These are phyloP conservation scores for Hapalemur alaotrensis DNA, from an alignment of 2,797 vertebrate species.

Conservation along the genomic window DNA sequence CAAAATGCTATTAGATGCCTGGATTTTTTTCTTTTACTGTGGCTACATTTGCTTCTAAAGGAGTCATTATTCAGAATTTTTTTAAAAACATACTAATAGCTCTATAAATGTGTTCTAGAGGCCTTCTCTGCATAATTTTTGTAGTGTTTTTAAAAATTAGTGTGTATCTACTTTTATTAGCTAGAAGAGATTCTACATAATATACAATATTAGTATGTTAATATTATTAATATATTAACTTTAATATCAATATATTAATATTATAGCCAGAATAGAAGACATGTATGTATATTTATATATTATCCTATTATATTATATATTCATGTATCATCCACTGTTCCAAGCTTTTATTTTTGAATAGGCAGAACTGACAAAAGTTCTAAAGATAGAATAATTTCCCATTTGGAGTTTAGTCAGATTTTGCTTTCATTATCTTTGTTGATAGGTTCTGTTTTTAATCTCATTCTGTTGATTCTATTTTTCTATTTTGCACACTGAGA, in stretches of 20 bases:
- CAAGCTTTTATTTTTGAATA: neutral
- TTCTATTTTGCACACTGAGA: conserved; percentile 31
- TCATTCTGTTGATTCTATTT: neutral
- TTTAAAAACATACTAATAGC: neutral
- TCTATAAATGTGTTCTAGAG: neutral
- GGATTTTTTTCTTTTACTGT: neutral
- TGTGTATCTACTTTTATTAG: neutral
- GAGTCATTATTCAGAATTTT: neutral
- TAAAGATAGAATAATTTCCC: neutral
- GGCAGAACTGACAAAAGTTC: neutral
- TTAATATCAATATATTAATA: neutral
- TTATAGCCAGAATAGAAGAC: neutral
- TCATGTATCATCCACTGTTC: neutral
- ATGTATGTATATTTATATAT: neutral
- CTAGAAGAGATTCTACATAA: neutral
- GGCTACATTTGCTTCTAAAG: neutral
- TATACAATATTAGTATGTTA: neutral
- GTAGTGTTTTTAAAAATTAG: neutral
- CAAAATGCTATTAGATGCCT: neutral
- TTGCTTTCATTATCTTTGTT: neutral
- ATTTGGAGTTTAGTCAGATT: conserved; percentile 21
- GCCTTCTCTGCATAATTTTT: neutral
- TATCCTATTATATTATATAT: neutral
- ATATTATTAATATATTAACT: neutral
- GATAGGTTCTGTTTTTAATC: conserved; percentile 14